Conservation (phyloP, 2,797 vertebrate genomes). For the Champsocephalus gunnari region DNA sequence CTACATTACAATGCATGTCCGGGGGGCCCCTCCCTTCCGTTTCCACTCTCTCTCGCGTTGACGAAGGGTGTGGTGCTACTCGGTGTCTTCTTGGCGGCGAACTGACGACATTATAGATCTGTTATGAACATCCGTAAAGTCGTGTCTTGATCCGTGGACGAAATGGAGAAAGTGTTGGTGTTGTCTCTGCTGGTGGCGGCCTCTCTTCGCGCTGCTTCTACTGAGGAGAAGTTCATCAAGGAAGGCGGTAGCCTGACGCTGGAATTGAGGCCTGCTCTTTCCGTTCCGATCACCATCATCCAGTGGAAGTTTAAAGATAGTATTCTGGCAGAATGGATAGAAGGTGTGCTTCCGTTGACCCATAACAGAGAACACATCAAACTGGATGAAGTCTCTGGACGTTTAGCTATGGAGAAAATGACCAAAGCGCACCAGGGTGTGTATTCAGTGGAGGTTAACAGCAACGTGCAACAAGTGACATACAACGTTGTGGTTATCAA, state of each 20-base stretch:
- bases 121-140: background rate
- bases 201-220: accelerated
- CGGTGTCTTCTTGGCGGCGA: no score
- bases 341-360: accelerated
- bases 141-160: background rate
- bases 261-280: accelerated
- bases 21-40: no score
- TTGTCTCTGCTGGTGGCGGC: background rate
- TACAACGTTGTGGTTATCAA: background rate
- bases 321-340: background rate
- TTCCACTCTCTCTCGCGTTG: no score
- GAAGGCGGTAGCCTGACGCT: accelerated
- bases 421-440: no score
- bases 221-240: accelerated
- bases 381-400: accelerated
- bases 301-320: accelerated
- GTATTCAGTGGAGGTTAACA: constrained; percentile 10
- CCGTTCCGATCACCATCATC: accelerated
- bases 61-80: no score
- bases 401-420: background rate
- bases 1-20: no score
- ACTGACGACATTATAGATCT: no score
- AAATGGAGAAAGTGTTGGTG: background rate
- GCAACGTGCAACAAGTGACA: accelerated
- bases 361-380: accelerated